Evolutionary conservation across 23 tunicate genomes (phyloP).

Genomic region (Styela clava): DNA sequence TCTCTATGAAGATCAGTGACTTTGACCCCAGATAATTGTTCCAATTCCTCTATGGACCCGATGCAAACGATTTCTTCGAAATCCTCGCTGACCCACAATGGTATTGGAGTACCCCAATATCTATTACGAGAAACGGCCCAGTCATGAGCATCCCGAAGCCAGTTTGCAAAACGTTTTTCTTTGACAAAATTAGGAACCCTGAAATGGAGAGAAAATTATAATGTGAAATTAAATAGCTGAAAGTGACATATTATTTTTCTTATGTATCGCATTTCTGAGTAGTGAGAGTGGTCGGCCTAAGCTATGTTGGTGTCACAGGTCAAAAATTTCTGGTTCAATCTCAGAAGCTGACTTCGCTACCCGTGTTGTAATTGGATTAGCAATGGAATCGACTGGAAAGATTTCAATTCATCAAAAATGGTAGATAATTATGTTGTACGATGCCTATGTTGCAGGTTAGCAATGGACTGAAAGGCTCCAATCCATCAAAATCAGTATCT

Average conservation of each 20-base stretch:
- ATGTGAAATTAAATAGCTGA: too few species aligned
- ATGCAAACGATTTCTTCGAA: conserved; percentile 90
- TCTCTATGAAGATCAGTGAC: conserved; percentile 94
- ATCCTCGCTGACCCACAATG: conserved; percentile 94
- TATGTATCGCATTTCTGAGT: not conserved
- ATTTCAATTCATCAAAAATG: too few species aligned
- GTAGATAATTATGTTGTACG: too few species aligned
- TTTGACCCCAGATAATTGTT: conserved; percentile 63
- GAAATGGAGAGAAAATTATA: not conserved
- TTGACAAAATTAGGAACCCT: conserved; percentile 85
- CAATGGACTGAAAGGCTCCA: too few species aligned
- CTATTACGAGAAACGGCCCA: conserved; percentile 97
- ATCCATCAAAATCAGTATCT: too few species aligned
- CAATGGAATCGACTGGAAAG: too few species aligned
- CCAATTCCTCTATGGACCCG: conserved; percentile 82
- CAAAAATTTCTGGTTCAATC: too few species aligned
- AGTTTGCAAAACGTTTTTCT: conserved; percentile 96
- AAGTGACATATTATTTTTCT: not conserved
- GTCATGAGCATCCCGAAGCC: conserved; percentile 94
- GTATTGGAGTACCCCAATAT: conserved; percentile 99
- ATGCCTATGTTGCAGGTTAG: too few species aligned
- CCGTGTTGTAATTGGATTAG: too few species aligned
- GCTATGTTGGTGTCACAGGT: too few species aligned
- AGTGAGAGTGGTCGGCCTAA: not conserved
- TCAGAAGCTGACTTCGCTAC: too few species aligned